Evolutionary conservation across 2,113 vertebrate genomes (phyloP).

Genomic region (Elgaria multicarinata): DNA sequence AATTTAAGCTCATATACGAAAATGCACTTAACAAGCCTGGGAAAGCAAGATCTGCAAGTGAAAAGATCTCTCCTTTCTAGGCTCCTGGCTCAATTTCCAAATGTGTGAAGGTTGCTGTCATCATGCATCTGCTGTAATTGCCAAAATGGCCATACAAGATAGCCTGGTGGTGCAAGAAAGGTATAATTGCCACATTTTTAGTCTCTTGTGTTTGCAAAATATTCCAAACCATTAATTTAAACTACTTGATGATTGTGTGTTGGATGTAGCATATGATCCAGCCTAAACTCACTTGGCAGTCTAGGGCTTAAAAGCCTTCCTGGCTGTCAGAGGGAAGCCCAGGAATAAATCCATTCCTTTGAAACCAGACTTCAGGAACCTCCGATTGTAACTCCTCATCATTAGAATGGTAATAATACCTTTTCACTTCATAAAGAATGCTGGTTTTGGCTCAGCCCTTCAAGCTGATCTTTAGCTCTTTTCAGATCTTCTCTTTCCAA

Average conservation of each 20-base stretch:
- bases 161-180: background rate
- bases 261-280: background rate
- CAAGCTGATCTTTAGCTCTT: background rate
- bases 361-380: background rate
- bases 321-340: background rate
- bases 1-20: background rate
- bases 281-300: background rate
- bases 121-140: background rate
- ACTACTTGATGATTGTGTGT: background rate
- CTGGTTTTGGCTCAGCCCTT: background rate
- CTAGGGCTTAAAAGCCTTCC: background rate
- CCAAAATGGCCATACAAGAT: background rate
- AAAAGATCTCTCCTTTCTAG: background rate
- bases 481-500: background rate
- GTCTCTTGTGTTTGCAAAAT: background rate
- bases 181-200: background rate
- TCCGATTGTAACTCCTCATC: background rate
- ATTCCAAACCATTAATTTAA: background rate
- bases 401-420: background rate
- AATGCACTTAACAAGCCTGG: background rate
- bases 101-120: background rate
- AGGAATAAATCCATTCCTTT: background rate
- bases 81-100: background rate
- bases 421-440: constrained; percentile 7
- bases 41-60: background rate